These are phyloP conservation scores for Boleophthalmus pectinirostris DNA, from an alignment of 2,113 vertebrate genomes.

Conservation along the genomic window DNA sequence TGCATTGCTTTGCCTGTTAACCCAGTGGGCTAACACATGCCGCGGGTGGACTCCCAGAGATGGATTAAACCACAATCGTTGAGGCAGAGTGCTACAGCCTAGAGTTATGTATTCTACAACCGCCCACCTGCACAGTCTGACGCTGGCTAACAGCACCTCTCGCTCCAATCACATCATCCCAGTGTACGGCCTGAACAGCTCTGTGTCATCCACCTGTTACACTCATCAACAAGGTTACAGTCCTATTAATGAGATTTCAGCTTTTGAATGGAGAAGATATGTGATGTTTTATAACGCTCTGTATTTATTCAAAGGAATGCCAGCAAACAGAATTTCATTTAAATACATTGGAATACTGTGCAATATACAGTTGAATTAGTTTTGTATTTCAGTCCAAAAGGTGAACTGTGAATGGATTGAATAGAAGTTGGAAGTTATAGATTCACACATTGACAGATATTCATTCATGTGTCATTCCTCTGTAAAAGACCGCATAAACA, in stretches of 20 bases:
- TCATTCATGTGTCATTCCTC: no score
- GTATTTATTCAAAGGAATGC: neutral
- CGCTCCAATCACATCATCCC: conserved; percentile 22
- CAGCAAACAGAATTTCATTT: neutral
- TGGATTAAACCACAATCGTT: conserved; percentile 69
- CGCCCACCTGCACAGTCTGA: conserved; percentile 34
- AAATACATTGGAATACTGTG: neutral
- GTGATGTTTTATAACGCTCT: neutral
- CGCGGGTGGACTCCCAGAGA: conserved; percentile 38
- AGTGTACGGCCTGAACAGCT: conserved; percentile 7
- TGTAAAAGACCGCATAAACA: no score
- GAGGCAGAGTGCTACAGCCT: conserved; percentile 49
- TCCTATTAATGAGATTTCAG: conserved; percentile 22
- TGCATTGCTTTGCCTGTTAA: conserved; percentile 29
- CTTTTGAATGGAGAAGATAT: conserved; percentile 9
- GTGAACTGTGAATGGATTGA: neutral
- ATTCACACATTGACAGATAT: no score
- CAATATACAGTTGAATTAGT: neutral
- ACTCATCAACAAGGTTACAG: conserved; percentile 20
- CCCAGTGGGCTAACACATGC: conserved; percentile 36
- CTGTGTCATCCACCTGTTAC: conserved; percentile 30
- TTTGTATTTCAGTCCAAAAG: neutral
- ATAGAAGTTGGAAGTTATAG: no score
- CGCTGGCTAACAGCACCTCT: conserved; percentile 30
- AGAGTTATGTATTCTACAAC: conserved; percentile 49